Evolutionary conservation across 2,888 invertebrate genomes (phyloP).

Genomic region (Drosophila nr. perissopoda): DNA sequence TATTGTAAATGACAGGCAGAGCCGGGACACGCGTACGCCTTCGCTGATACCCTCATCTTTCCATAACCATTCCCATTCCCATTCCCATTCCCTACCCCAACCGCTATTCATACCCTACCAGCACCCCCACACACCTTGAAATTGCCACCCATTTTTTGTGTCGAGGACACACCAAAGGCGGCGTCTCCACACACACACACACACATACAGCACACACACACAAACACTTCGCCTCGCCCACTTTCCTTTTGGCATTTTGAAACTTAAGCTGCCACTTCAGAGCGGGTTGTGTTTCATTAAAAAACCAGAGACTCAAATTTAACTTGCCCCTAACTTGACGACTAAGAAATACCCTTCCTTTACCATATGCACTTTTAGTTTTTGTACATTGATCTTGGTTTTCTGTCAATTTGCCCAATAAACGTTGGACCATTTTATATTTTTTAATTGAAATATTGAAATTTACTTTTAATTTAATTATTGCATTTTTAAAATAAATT

Average conservation of each 20-base stretch:
- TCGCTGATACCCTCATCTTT: slow-evolving; percentile 16
- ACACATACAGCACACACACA: background rate
- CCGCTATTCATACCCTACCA: background rate
- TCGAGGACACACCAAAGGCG: slow-evolving; percentile 14
- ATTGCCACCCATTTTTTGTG: slow-evolving; percentile 2
- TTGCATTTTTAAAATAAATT: background rate
- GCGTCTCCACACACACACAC: slow-evolving; percentile 10
- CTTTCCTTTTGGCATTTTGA: slow-evolving; percentile 70
- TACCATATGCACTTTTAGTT: background rate
- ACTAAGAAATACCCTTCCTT: slow-evolving; percentile 5
- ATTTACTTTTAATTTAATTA: background rate
- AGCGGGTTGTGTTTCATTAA: slow-evolving; percentile 73
- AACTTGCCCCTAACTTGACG: background rate
- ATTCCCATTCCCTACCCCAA: slow-evolving; percentile 5
- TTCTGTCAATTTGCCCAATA: too few species aligned
- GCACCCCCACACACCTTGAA: background rate
- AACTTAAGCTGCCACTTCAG: slow-evolving; percentile 72
- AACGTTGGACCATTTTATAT: too few species aligned
- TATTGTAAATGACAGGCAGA: slow-evolving; percentile 22
- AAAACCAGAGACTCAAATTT: slow-evolving; percentile 45
- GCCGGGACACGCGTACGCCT: slow-evolving; percentile 35
- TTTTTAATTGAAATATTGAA: background rate
- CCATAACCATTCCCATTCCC: slow-evolving; percentile 5
- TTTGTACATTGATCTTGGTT: background rate
- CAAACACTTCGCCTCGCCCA: slow-evolving; percentile 50